Percentiles rank a stretch among this genome's conserved stretches.
Conservation (phyloP, 2,888 invertebrate species). For the Hybos culiciformis region DNA sequence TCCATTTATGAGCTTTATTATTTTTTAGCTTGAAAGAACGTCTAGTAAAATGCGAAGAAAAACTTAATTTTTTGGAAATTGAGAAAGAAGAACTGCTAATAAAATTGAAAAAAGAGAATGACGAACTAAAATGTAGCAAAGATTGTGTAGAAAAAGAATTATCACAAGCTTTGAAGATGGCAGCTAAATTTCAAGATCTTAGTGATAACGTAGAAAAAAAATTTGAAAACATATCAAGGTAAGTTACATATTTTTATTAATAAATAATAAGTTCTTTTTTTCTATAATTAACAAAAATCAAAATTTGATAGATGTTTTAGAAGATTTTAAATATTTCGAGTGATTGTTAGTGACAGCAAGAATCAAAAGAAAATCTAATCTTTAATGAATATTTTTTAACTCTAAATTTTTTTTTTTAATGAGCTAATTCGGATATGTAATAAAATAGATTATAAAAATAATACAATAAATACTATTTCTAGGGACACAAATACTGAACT, state of each 20-base stretch:
- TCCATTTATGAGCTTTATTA: background rate
- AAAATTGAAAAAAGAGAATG: constrained; percentile 30
- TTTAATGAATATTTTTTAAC: no score
- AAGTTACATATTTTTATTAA: constrained; percentile 1
- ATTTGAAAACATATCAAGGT: constrained; percentile 30
- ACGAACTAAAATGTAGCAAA: constrained; percentile 36
- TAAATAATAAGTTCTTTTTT: background rate
- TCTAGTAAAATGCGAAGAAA: constrained; percentile 22
- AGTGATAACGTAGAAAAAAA: constrained; percentile 42
- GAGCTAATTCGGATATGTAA: no score
- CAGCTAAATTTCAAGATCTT: constrained; percentile 53
- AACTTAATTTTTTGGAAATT: constrained; percentile 20
- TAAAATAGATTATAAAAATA: no score
- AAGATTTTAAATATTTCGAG: no score
- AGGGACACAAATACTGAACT: constrained; percentile 33
- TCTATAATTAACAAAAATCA: background rate
- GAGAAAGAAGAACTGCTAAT: constrained; percentile 19
- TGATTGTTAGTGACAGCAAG: background rate
- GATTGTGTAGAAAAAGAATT: constrained; percentile 55
- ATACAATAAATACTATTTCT: constrained; percentile 21
- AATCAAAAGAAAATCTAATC: no score
- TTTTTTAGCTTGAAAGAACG: constrained; percentile 17
- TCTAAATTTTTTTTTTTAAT: no score
- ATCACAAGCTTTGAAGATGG: constrained; percentile 54
- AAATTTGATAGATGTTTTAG: no score